A percentile compares a stretch with the other conserved stretches of the same genome.
phyloP scores from a whole-genome alignment of 1,140 invertebrate genomes.

The Pachypeltis micranthus region DNA sequence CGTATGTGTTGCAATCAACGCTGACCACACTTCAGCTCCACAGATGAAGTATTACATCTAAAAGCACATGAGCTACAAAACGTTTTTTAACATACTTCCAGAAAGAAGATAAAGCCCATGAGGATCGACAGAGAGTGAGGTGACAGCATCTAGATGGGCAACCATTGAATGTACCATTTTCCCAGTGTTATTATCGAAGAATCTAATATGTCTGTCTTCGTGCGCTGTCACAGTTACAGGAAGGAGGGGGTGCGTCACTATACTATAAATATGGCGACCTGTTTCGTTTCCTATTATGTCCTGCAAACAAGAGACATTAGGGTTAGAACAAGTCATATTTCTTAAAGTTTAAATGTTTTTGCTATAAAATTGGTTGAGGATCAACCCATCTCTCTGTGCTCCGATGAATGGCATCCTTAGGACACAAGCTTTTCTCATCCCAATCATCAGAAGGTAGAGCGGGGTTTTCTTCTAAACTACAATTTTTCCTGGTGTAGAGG shows the following conservation, averaged over 20 bases:
- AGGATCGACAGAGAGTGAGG: constrained; percentile 93
- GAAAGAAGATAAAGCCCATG: constrained; percentile 96
- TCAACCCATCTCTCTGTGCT: too few species aligned
- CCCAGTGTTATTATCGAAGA: constrained; percentile 93
- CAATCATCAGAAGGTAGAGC: too few species aligned
- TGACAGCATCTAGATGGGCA: constrained; percentile 96
- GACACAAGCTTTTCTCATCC: too few species aligned
- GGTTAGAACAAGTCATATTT: not conserved
- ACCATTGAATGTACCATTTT: constrained; percentile 95
- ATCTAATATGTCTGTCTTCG: constrained; percentile 94
- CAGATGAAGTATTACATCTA: too few species aligned
- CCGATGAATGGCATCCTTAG: too few species aligned
- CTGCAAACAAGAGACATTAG: constrained; percentile 23
- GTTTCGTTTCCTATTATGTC: constrained; percentile 33
- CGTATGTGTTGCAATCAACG: too few species aligned
- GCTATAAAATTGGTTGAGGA: too few species aligned
- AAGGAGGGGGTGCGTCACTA: constrained; percentile 91
- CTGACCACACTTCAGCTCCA: too few species aligned
- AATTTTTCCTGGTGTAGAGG: too few species aligned
- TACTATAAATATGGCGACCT: constrained; percentile 60
- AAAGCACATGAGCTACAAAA: too few species aligned
- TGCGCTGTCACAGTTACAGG: constrained; percentile 92
- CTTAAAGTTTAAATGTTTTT: not conserved
- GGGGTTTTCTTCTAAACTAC: too few species aligned
- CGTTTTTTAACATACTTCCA: constrained; percentile 81